phyloP scores from a whole-genome alignment of 2,797 vertebrate genomes.

The Malacoctenus gilli region DNA sequence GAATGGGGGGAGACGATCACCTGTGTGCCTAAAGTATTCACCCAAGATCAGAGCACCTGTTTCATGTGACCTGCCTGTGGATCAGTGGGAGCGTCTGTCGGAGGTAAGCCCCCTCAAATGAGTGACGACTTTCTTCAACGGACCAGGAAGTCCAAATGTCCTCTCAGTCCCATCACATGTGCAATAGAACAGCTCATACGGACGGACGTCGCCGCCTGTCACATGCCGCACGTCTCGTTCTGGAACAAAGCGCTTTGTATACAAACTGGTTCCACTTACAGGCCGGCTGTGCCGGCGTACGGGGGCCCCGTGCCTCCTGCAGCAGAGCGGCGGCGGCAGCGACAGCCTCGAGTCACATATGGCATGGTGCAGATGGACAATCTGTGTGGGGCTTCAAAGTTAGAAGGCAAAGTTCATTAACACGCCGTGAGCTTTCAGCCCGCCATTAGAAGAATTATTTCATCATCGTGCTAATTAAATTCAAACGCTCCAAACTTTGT shows the following conservation, averaged over 20 bases:
- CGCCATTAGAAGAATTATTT: slow-evolving; percentile 65
- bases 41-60: no score
- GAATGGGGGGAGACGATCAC: no score
- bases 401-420: slow-evolving; percentile 74
- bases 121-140: no score
- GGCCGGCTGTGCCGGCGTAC: slow-evolving; percentile 47
- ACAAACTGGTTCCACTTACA: slow-evolving; percentile 40
- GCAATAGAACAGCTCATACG: slow-evolving; percentile 53
- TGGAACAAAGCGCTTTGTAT: slow-evolving; percentile 56
- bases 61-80: no score
- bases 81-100: neutral
- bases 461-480: slow-evolving; percentile 66
- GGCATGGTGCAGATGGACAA: slow-evolving; percentile 69
- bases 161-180: no score
- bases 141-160: no score
- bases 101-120: no score
- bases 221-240: slow-evolving; percentile 41
- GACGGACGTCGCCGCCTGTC: slow-evolving; percentile 32
- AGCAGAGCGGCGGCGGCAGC: slow-evolving; percentile 27
- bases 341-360: slow-evolving; percentile 64
- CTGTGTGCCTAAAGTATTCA: no score
- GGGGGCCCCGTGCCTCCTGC: slow-evolving; percentile 43
- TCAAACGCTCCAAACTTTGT: slow-evolving; percentile 50
- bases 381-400: slow-evolving; percentile 74
- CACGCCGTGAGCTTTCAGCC: slow-evolving; percentile 54